These are phyloP conservation scores for Cairina moschata DNA, from an alignment of 2,113 vertebrate genomes.

Conservation along the genomic window DNA sequence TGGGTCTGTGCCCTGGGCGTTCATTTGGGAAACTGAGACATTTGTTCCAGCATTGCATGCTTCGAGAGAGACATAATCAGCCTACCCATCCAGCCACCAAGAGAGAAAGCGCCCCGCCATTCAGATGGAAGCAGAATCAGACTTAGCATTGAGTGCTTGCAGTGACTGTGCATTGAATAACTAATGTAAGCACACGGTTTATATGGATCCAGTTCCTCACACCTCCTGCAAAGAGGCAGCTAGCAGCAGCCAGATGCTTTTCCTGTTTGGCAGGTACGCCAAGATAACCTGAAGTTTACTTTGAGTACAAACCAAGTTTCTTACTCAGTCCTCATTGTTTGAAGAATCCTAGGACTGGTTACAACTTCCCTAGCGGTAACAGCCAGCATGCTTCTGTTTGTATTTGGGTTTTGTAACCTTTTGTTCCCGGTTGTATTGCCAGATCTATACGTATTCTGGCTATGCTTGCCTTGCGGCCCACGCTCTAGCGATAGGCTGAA, in stretches of 20 bases:
- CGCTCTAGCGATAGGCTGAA: neutral
- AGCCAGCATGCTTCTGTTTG: neutral
- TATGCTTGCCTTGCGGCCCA: neutral
- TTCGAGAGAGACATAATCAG: fast-evolving
- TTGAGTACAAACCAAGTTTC: neutral
- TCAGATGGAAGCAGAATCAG: neutral
- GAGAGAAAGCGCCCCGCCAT: neutral
- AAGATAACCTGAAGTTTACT: neutral
- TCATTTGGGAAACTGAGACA: neutral
- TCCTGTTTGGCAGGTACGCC: neutral
- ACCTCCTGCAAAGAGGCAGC: neutral
- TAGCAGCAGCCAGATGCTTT: neutral
- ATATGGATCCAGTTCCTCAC: neutral
- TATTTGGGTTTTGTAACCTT: neutral
- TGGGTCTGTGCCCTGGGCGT: neutral
- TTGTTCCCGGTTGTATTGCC: neutral
- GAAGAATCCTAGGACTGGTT: neutral
- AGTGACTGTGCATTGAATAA: neutral
- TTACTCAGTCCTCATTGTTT: neutral
- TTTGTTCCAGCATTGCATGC: fast-evolving
- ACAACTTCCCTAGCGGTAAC: neutral
- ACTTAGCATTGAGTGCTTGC: neutral
- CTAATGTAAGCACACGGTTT: neutral
- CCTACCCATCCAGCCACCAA: neutral
- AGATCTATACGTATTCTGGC: neutral